A percentile compares a stretch with the other conserved stretches of the same genome.
Evolutionary conservation across 2,797 vertebrate genomes (phyloP).

Genomic region (Premnoplex brunnescens): DNA sequence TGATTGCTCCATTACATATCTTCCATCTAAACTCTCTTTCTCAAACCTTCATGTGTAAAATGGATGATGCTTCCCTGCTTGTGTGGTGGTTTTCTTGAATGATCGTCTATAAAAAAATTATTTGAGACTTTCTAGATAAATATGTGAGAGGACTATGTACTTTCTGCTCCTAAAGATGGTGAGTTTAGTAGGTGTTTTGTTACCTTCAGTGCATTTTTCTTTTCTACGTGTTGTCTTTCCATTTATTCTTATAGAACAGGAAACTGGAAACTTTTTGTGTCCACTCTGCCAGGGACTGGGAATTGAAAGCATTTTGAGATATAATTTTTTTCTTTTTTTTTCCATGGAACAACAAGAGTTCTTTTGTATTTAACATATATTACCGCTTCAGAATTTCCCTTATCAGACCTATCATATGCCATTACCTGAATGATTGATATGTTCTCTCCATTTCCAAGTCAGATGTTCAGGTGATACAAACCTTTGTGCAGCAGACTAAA

Average conservation of each 20-base stretch:
- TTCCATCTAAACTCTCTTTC: background rate
- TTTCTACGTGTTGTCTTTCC: background rate
- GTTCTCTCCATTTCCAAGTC: background rate
- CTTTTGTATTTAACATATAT: background rate
- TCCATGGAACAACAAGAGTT: background rate
- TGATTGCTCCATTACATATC: background rate
- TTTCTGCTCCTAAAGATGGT: background rate
- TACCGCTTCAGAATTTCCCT: background rate
- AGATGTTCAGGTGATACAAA: background rate
- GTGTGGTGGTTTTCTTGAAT: background rate
- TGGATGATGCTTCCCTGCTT: background rate
- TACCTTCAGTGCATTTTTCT: background rate
- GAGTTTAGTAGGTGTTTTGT: background rate
- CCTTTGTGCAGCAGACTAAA: background rate
- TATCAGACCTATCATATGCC: background rate
- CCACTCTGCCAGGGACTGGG: background rate
- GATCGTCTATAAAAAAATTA: background rate
- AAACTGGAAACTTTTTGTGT: background rate
- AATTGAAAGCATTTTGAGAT: background rate
- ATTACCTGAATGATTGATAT: background rate
- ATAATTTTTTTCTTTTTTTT: background rate
- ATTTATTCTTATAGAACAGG: background rate
- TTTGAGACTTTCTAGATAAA: background rate
- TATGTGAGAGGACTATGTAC: background rate
- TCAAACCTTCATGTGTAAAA: background rate